phyloP scores from a whole-genome alignment of 2,888 invertebrate species.

The Druceiella hillmani region DNA sequence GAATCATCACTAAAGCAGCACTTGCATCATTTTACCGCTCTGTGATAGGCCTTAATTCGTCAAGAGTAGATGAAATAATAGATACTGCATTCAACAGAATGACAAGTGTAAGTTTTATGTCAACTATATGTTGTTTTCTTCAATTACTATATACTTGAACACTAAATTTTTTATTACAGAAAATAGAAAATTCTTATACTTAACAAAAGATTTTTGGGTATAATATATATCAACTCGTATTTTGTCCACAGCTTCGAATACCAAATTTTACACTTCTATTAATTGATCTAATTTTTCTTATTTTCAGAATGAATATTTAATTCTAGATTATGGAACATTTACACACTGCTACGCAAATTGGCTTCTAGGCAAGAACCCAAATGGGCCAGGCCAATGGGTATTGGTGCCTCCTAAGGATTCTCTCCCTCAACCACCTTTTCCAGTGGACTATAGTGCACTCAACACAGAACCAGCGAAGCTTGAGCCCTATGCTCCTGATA shows the following conservation, averaged over 20 bases:
- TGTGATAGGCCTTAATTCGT: slow-evolving; percentile 58
- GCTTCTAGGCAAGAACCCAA: slow-evolving; percentile 67
- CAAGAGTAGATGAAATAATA: slow-evolving; percentile 59
- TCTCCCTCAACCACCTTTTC: slow-evolving; percentile 56
- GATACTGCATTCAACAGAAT: slow-evolving; percentile 64
- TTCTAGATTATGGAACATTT: slow-evolving; percentile 62
- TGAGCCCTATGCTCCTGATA: slow-evolving; percentile 64
- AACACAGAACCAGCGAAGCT: slow-evolving; percentile 65
- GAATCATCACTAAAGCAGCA: slow-evolving; percentile 61
- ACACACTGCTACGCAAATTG: slow-evolving; percentile 70
- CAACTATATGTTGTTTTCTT: slow-evolving; percentile 8
- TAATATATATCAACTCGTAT: slow-evolving; percentile 8
- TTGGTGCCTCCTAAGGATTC: slow-evolving; percentile 57
- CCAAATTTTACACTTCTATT: background rate
- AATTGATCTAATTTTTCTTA: slow-evolving; percentile 19
- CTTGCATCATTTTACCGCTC: slow-evolving; percentile 65
- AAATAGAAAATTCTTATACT: slow-evolving; percentile 2
- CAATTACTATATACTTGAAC: slow-evolving; percentile 4
- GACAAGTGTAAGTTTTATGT: slow-evolving; percentile 71
- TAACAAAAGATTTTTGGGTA: background rate
- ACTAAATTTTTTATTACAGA: slow-evolving; percentile 2
- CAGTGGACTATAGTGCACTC: slow-evolving; percentile 70
- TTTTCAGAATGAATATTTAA: slow-evolving; percentile 63
- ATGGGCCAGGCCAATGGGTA: slow-evolving; percentile 70
- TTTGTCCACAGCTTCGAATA: slow-evolving; percentile 3